Percentiles rank a stretch among this genome's conserved stretches.
phyloP scores from a whole-genome alignment of 1,140 invertebrate genomes.

The Dreissena rostriformis region DNA sequence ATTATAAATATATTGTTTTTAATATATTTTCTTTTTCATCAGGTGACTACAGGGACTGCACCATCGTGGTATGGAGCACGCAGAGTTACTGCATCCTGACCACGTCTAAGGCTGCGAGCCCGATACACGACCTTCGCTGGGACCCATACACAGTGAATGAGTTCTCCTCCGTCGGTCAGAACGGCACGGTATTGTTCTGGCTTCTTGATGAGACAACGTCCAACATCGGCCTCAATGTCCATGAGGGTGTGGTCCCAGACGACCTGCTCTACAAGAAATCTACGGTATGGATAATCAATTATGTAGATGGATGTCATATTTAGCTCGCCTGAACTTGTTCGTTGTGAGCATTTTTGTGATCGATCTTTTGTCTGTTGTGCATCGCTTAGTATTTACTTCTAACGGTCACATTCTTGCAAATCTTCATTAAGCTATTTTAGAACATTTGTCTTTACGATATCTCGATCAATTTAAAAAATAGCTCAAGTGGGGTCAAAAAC shows the following conservation, averaged over 20 bases:
- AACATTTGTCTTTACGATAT: no score
- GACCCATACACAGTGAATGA: constrained; percentile 79
- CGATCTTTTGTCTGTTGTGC: no score
- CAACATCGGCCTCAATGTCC: constrained; percentile 75
- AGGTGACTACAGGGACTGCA: constrained; percentile 77
- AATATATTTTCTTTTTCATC: no score
- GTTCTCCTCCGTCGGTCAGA: constrained; percentile 77
- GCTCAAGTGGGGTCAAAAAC: no score
- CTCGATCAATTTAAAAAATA: no score
- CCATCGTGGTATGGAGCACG: constrained; percentile 78
- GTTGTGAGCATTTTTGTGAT: no score
- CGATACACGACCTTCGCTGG: constrained; percentile 77
- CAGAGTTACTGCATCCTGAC: constrained; percentile 70
- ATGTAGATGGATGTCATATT: no score
- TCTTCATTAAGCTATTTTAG: not conserved
- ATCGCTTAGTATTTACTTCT: no score
- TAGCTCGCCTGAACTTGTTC: no score
- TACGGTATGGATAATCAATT: constrained; percentile 42
- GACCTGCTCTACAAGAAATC: constrained; percentile 67
- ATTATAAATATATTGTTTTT: no score
- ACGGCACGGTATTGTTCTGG: constrained; percentile 78
- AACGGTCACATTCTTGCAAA: not conserved
- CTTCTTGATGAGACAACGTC: constrained; percentile 77
- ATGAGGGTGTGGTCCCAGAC: constrained; percentile 77
- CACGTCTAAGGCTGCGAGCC: constrained; percentile 66